Base-by-base conservation (phyloP, 2,888 invertebrate genomes). In the Ceriagrion tenellum region DNA sequence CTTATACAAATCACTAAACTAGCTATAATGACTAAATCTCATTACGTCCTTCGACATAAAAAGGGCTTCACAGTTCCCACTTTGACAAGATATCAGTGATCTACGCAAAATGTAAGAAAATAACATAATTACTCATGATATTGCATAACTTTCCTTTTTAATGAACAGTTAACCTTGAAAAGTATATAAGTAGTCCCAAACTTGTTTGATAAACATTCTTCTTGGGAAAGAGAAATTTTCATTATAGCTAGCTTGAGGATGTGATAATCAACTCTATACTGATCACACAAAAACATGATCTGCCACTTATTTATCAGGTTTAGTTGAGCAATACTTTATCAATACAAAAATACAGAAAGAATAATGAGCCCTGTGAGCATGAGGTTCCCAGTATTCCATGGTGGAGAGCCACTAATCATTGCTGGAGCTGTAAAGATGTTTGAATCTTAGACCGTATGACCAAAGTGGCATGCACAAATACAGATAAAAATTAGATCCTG, bases 401-500 rank as follows among this genome's bases (percentile, higher is more conserved):
- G 74, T 69, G 63, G 69, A 55, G 4, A 93, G 26, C 74, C 93
- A 93, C 10, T 93, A 47, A 40, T n/a, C 40, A 23, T 23, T 18
- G 93, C 69, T 47, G 69, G 23, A 59, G 93, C 47, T 69, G 93
- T 35, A 93, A 63, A 63, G 18, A 69, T 93, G 93, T 2, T 63
- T 93, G 47, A 69, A 69, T 56, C 59, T 47, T 47, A 69, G 69
- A 40, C 23, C 55, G 0, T 55, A 59, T 59, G n/a, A 35, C 35
- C 10, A 23, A 69, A 69, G 4, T 69, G 69, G 69, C 69, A 69
- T 69, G 69, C 69, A 23, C 26, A 69, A 69, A 69, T 69, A 26
- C 26, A 69, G 10, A 3, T 26, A n/a, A 69, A 69, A 23, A 69
- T n/a, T 59, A 18, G 59, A 59, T 59, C 20, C 20, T 59, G 3